Evolutionary conservation across 2,888 invertebrate genomes (phyloP).

Genomic region (Acleris literana): DNA sequence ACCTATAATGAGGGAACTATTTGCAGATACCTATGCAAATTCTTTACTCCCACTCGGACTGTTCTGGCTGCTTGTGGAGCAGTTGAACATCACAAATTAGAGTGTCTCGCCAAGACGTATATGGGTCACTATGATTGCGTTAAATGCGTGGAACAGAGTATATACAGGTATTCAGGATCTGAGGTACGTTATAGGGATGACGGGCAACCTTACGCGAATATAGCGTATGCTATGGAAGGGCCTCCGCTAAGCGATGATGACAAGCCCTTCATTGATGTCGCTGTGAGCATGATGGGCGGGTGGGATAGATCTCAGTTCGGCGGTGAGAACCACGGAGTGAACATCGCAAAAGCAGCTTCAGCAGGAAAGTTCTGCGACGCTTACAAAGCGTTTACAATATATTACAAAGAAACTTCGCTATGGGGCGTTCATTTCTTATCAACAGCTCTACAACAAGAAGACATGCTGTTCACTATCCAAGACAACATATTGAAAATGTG

Average conservation of each 20-base stretch:
- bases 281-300: conserved; percentile 94
- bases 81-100: conserved; percentile 92
- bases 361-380: conserved; percentile 90
- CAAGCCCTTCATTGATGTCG: conserved; percentile 96
- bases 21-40: conserved; percentile 89
- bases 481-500: conserved; percentile 94
- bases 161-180: conserved; percentile 93
- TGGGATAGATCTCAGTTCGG: conserved; percentile 95
- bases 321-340: conserved; percentile 87
- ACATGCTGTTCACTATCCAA: conserved; percentile 89
- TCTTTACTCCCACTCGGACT: conserved; percentile 94
- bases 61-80: conserved; percentile 97
- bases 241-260: conserved; percentile 95
- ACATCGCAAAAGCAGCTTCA: conserved; percentile 63
- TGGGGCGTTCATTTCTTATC: conserved; percentile 96
- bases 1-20: conserved; percentile 87
- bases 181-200: conserved; percentile 95
- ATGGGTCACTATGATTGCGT: conserved; percentile 85
- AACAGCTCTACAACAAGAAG: conserved; percentile 86
- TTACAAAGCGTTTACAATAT: conserved; percentile 97
- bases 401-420: conserved; percentile 98
- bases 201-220: conserved; percentile 92
- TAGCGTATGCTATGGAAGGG: conserved; percentile 96
- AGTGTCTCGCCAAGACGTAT: conserved; percentile 88
- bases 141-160: conserved; percentile 71